Evolutionary conservation across 2,113 vertebrate genomes (phyloP).

Genomic region (Bos taurus): DNA sequence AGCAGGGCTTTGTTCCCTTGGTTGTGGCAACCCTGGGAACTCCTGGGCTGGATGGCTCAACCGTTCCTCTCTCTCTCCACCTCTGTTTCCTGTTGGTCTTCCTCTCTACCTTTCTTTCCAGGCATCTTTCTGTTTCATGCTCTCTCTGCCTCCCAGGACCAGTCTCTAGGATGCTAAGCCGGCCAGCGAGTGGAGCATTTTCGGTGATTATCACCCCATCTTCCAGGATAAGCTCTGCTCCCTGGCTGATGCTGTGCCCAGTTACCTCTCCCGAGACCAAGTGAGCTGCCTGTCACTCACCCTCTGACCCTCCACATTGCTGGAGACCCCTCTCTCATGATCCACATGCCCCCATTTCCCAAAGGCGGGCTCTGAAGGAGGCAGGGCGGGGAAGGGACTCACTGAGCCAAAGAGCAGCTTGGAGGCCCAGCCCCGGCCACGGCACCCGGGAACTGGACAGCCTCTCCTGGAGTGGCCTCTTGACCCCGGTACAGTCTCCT

Average conservation of each 20-base stretch:
- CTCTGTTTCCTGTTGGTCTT: not conserved
- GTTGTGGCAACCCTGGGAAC: constrained; percentile 47
- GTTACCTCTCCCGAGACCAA: not conserved
- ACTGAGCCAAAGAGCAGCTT: not conserved
- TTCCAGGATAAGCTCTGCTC: not conserved
- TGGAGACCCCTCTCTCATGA: not conserved
- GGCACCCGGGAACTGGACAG: not conserved
- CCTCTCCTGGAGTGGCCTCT: not conserved
- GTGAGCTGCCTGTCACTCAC: not conserved
- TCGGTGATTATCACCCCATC: not conserved
- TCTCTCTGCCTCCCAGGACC: not conserved
- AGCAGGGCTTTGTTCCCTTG: constrained; percentile 31
- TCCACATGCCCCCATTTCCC: not conserved
- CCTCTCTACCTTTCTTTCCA: not conserved
- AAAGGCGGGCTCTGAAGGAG: not conserved
- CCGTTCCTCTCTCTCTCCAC: not conserved
- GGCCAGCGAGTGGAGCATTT: not conserved
- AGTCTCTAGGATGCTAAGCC: not conserved
- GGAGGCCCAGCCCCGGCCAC: accelerated
- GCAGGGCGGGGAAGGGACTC: not conserved
- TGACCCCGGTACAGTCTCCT: not conserved
- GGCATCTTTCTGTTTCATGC: not conserved
- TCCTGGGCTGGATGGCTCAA: not conserved
- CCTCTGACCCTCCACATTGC: not conserved
- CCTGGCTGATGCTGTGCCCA: not conserved